phyloP scores from a whole-genome alignment of 2,113 vertebrate genomes.

The Ictalurus furcatus region DNA sequence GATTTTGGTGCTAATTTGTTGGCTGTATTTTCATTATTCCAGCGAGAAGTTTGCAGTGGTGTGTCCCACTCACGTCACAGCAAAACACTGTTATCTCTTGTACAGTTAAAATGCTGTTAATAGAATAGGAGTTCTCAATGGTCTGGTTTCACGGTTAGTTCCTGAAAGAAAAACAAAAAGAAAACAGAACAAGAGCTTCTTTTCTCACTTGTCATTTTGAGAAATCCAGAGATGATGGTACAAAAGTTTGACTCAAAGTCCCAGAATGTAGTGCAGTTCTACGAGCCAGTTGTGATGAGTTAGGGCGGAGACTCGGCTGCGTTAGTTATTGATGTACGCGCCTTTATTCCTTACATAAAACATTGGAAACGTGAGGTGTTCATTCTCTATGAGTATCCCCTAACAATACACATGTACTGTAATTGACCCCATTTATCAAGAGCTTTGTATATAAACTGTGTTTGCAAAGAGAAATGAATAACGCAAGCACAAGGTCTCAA shows the following conservation, averaged over 20 bases:
- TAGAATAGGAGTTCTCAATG: background rate
- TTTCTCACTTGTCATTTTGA: background rate
- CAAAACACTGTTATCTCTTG: background rate
- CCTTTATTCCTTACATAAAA: background rate
- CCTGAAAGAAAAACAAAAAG: background rate
- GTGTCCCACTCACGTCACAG: background rate
- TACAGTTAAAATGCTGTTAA: background rate
- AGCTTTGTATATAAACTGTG: background rate
- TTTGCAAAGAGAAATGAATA: constrained; percentile 9
- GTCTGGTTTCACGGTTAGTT: background rate
- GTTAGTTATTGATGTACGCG: background rate
- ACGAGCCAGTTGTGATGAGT: background rate
- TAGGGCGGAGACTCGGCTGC: background rate
- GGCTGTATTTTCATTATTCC: background rate
- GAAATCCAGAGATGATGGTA: background rate
- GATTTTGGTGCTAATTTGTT: background rate
- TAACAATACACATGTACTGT: background rate
- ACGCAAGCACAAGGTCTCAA: background rate
- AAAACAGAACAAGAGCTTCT: background rate
- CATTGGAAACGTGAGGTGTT: background rate
- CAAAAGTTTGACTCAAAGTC: background rate
- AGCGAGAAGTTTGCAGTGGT: background rate
- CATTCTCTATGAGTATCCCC: background rate
- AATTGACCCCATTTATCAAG: constrained; percentile 17
- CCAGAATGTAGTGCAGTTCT: background rate